Evolutionary conservation across 2,888 invertebrate genomes (phyloP), one percentile per base, ranked within the genome.

Genomic region (Choristoneura rosaceana): DNA sequence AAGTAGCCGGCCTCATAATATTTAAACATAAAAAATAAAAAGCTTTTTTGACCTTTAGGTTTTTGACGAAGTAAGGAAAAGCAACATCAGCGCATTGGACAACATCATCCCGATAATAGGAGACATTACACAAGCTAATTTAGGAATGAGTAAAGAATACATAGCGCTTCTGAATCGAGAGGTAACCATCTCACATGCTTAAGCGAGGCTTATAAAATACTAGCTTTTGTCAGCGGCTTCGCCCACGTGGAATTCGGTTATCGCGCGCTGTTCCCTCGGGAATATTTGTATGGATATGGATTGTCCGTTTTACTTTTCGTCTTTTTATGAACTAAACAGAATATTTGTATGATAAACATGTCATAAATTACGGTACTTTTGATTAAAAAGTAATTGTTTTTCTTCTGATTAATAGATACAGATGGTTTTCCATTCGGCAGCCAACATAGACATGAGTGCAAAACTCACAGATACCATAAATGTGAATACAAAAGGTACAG

Each of bases 11-110:
- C 34, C 34, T 34, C 34, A 34, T 4, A 34, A 4, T 2, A 34
- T 34, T 34, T 34, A 34, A 5, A 5, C 34, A 34, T 34, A 34
- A 34, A 34, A 34, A 34, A 34, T 34, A 34, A 34, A 38, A 1
- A 38, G 38, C 38, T 38, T 10, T 55, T 55, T 25, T 25, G 55
- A 12, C 4, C 12, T 10, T 9, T 12, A 55, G 67, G 38, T 60
- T 67, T 67, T 67, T 47, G 67, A 67, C 17, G 67, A 67, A 67
- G 25, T 67, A 38, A 67, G 59, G 14, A 34, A 34, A 34, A 45
- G 34, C 38, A 67, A 67, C 47, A 34, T 15, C 15, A 34, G 17
- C 12, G 59, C 59, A 47, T 34, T 67, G 8, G 17, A 47, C 12
- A 69, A 69, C n/a, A 14, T 62, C 34, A 25, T 69, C 7, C 69